Evolutionary conservation across 1,140 invertebrate species (phyloP), one percentile per base, ranked within the genome.

Genomic region (Triops cancriformis): DNA sequence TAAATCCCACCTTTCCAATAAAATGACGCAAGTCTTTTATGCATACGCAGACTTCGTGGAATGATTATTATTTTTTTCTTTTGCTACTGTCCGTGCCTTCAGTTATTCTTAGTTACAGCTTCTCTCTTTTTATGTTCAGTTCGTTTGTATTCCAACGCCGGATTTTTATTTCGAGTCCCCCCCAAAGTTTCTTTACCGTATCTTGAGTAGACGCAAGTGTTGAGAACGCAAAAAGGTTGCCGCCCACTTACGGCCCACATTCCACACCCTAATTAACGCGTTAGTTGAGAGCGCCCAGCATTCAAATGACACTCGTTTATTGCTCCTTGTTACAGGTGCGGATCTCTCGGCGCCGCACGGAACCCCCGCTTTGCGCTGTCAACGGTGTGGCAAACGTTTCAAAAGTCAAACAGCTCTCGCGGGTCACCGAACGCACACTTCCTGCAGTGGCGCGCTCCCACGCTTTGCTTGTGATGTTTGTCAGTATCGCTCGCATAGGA

Each of bases 251-350:
- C n/a, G 9, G 23, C 10, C 11, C 11, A 23, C 10, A 64, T 6
- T 64, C 51, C 51, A 64, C 6, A 64, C 14, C 11, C 10, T n/a
- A 18, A 64, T n/a, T 7, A 64, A 9, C 51, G 51, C 3, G 51
- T 64, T 23, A 64, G 51, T 64, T 14, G 14, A 64, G 51, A 64
- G 23, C 23, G 23, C 23, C 31, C 18, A 64, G 51, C 51, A 64
- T 64, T 64, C 51, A 64, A 12, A 23, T 64, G 3, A 64, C 14
- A 64, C 18, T 64, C 51, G 51, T 64, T 64, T 64, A 64, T n/a
- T 64, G 51, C 51, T 64, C 51, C 51, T 64, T 64, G 51, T 64
- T 64, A 64, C 51, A 64, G 51, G 14, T 64, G 51, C 51, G 51
- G 51, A 64, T 64, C 18, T 64, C 14, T 64, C 51, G 51, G 51